These are phyloP conservation scores for Aphrocallistes beatrix DNA, from an alignment of 37 sponge, comb jelly and placozoan species.

Conservation along the genomic window DNA sequence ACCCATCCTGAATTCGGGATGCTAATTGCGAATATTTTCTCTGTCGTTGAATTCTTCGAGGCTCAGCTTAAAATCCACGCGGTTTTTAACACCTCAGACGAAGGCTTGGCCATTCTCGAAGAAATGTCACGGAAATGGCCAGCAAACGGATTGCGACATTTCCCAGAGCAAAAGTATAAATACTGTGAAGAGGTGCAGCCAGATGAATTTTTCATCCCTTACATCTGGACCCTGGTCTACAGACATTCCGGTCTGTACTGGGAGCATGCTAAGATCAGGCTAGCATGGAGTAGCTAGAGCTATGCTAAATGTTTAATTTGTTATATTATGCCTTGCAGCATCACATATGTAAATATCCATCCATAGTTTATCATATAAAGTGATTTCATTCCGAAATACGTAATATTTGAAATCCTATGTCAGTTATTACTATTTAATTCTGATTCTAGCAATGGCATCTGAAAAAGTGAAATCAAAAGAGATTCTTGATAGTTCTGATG, in stretches of 20 bases:
- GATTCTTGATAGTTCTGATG: background rate
- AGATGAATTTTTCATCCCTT: slow-evolving; percentile 95
- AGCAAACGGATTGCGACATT: slow-evolving; percentile 60
- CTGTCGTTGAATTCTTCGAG: slow-evolving; percentile 33
- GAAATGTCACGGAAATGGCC: slow-evolving; percentile 71
- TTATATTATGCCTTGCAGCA: too few species aligned
- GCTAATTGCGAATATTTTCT: slow-evolving; percentile 75
- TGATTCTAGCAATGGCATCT: background rate
- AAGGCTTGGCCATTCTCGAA: slow-evolving; percentile 52
- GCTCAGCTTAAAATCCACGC: slow-evolving; percentile 35
- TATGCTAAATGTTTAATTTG: background rate
- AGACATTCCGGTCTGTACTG: slow-evolving; percentile 31
- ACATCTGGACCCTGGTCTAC: slow-evolving; percentile 83
- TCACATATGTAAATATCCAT: too few species aligned
- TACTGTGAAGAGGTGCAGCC: slow-evolving; percentile 90
- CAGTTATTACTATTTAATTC: background rate
- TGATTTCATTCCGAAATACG: background rate
- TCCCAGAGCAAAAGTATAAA: slow-evolving; percentile 81
- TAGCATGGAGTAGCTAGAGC: background rate
- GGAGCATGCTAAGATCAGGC: slow-evolving; percentile 23
- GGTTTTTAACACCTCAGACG: slow-evolving; percentile 46
- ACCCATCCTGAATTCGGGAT: slow-evolving; percentile 67
- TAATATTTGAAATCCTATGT: background rate
- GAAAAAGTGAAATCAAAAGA: background rate
- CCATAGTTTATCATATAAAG: background rate